These are phyloP conservation scores for Tetraodon nigroviridis DNA, from an alignment of 2,113 vertebrate species.

Conservation along the genomic window DNA sequence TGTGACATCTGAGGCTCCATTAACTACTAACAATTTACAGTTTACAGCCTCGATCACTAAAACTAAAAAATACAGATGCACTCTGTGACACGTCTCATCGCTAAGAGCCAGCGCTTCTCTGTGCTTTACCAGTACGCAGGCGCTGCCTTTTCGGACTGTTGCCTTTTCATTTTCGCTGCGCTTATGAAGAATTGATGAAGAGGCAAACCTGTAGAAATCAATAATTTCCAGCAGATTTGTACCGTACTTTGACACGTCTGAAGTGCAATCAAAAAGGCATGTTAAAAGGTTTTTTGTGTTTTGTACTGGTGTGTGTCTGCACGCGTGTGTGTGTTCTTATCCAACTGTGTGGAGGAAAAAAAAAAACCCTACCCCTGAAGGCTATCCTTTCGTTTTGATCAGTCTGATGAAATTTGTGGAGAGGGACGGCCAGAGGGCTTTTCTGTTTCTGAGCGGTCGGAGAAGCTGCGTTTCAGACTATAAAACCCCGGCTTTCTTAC, in stretches of 20 bases:
- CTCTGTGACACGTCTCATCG: conserved; percentile 30
- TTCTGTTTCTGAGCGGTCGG: conserved; percentile 56
- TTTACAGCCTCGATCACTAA: conserved; percentile 34
- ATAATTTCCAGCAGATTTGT: conserved; percentile 63
- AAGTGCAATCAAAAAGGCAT: conserved; percentile 55
- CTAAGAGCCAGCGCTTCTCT: conserved; percentile 21
- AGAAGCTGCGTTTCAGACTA: conserved; percentile 47
- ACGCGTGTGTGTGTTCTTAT: conserved; percentile 34
- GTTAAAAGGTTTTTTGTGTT: conserved; percentile 42
- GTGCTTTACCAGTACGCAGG: conserved; percentile 13
- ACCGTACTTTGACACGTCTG: conserved; percentile 53
- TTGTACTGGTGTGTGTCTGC: conserved; percentile 27
- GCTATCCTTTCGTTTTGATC: conserved; percentile 67
- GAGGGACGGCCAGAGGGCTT: conserved; percentile 68
- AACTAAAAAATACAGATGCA: conserved; percentile 38
- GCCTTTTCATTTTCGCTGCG: conserved; percentile 45
- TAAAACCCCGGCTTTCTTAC: conserved; percentile 53
- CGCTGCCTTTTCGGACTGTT: conserved; percentile 10
- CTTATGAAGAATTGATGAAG: conserved; percentile 65
- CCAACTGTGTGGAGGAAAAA: conserved; percentile 55
- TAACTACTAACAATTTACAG: conserved; percentile 50
- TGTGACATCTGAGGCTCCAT: conserved; percentile 53
- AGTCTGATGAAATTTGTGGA: conserved; percentile 67
- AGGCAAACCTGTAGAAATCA: conserved; percentile 60
- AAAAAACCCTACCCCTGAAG: conserved; percentile 61